These are phyloP conservation scores for Suillia variegata DNA, from an alignment of 2,888 invertebrate species.

Conservation along the genomic window DNA sequence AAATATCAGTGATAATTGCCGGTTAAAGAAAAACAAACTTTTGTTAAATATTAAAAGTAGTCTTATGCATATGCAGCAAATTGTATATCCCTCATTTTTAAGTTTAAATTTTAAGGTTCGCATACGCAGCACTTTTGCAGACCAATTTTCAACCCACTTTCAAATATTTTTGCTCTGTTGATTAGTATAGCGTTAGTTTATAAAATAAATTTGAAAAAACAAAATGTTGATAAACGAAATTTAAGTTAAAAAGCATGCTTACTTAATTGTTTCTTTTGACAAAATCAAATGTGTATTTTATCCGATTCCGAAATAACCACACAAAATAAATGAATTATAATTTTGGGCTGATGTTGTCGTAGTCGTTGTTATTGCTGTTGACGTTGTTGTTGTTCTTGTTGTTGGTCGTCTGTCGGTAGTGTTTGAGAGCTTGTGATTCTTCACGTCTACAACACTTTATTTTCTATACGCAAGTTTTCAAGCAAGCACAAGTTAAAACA, in stretches of 20 bases:
- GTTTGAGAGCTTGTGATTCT: background rate
- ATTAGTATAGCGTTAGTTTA: no score
- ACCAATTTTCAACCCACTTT: no score
- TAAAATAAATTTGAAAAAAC: no score
- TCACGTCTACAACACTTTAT: background rate
- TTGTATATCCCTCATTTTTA: no score
- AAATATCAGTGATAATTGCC: no score
- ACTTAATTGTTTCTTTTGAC: slow-evolving; percentile 52
- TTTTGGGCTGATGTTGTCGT: slow-evolving; percentile 20
- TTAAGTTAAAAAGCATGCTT: slow-evolving; percentile 53
- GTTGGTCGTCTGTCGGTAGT: background rate
- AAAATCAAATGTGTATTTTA: slow-evolving; percentile 44
- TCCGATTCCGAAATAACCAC: slow-evolving; percentile 41
- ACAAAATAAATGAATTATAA: slow-evolving; percentile 46
- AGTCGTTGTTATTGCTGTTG: slow-evolving; percentile 19
- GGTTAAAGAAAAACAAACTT: no score
- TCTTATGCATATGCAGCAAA: no score
- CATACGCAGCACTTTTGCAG: no score
- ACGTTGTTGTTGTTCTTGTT: slow-evolving; percentile 18
- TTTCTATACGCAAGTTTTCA: background rate
- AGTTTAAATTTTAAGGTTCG: no score
- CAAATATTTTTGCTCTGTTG: no score
- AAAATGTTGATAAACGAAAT: slow-evolving; percentile 11
- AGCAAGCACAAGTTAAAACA: background rate
- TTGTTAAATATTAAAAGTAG: no score